A percentile compares a stretch with the other conserved stretches of the same genome.
Evolutionary conservation across 2,888 invertebrate genomes (phyloP).

Genomic region (Epirrhoe tristata): DNA sequence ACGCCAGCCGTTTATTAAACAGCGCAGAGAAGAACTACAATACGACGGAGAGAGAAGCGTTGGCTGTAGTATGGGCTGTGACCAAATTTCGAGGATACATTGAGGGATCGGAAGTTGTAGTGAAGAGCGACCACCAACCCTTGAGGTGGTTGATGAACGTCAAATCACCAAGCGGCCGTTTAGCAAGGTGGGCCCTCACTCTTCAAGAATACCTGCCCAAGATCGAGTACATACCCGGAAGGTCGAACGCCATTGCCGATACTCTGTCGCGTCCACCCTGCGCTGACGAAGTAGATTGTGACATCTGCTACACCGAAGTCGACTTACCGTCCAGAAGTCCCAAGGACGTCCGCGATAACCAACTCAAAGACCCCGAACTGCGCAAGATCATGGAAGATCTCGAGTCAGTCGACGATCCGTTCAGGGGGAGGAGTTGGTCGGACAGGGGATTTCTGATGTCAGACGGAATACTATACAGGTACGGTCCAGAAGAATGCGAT

Average conservation of each 20-base stretch:
- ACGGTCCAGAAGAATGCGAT: slow-evolving; percentile 2
- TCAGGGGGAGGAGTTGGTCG: slow-evolving; percentile 3
- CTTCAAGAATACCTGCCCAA: slow-evolving; percentile 5
- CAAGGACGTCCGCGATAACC: slow-evolving; percentile 3
- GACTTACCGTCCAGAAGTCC: slow-evolving; percentile 3
- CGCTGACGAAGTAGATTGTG: slow-evolving; percentile 5
- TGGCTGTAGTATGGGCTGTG: not conserved
- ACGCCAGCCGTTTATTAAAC: not conserved
- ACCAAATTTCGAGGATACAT: slow-evolving; percentile 11
- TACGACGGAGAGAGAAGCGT: slow-evolving; percentile 5
- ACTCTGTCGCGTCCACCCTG: slow-evolving; percentile 5
- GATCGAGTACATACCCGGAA: slow-evolving; percentile 10
- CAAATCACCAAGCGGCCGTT: slow-evolving; percentile 10
- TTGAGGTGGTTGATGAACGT: slow-evolving; percentile 14
- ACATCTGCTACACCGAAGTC: slow-evolving; percentile 1
- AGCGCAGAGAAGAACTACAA: slow-evolving; percentile 10
- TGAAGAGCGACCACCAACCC: slow-evolving; percentile 18
- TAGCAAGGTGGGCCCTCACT: slow-evolving; percentile 18
- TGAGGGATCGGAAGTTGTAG: slow-evolving; percentile 3
- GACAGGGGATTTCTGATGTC: slow-evolving; percentile 12
- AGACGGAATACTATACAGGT: slow-evolving; percentile 1
- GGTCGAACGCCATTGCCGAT: slow-evolving; percentile 8
- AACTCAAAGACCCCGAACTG: slow-evolving; percentile 6
- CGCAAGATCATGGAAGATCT: slow-evolving; percentile 10
- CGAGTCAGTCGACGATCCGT: not conserved